Evolutionary conservation across 92 coral and sea anemone genomes (phyloP).

Genomic region (Parazoanthus darwini): DNA sequence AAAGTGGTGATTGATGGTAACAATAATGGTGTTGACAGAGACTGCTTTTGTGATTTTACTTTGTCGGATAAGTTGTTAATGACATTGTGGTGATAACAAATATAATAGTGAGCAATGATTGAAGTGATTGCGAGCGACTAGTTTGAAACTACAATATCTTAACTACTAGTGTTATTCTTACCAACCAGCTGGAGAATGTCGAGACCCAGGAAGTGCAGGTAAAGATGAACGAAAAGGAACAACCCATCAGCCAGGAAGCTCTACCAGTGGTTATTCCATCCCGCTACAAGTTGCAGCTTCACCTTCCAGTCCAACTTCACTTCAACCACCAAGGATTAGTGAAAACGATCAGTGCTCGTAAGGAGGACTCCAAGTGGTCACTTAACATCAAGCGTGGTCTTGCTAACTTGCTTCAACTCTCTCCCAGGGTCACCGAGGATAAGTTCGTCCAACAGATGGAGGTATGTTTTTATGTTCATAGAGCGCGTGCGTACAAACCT

Average conservation of each 20-base stretch:
- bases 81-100: no score
- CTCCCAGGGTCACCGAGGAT: constrained; percentile 43
- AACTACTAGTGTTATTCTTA: neutral
- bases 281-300: constrained; percentile 47
- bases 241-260: constrained; percentile 20
- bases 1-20: no score
- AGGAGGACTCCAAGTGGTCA: constrained; percentile 77
- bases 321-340: constrained; percentile 52
- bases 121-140: no score
- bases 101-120: no score
- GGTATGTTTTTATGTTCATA: constrained; percentile 40
- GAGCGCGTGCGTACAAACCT: no score
- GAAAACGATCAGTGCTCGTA: constrained; percentile 53
- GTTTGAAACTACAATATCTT: neutral
- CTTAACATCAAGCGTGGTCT: constrained; percentile 91
- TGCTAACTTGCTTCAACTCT: constrained; percentile 73
- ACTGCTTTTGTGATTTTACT: neutral
- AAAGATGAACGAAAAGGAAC: constrained; percentile 25
- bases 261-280: constrained; percentile 31
- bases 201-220: constrained; percentile 47
- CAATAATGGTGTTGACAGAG: no score
- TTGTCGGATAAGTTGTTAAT: neutral
- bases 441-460: constrained; percentile 45
- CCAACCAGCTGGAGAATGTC: constrained; percentile 56
- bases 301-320: constrained; percentile 51